These are phyloP conservation scores for Tarsius wallacei DNA, from an alignment of 2,797 vertebrate genomes.

Conservation along the genomic window DNA sequence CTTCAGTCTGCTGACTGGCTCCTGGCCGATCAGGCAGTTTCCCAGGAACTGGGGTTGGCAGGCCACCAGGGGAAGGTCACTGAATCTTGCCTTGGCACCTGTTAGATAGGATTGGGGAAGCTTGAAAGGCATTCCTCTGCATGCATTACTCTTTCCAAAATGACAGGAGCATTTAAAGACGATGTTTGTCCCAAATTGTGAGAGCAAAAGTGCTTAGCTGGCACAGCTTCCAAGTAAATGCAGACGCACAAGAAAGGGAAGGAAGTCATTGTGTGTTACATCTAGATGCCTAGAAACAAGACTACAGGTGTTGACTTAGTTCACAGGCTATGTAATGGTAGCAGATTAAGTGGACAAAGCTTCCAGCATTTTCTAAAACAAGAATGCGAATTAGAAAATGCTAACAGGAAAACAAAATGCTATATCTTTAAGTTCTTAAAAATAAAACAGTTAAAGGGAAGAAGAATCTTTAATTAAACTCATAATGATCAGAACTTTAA, in stretches of 20 bases:
- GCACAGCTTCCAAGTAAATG: neutral
- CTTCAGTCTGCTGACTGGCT: neutral
- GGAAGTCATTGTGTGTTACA: neutral
- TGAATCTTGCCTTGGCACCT: constrained; percentile 15
- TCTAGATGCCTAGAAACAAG: neutral
- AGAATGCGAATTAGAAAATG: neutral
- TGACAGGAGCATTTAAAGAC: neutral
- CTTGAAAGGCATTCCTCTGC: constrained; percentile 10
- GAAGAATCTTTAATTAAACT: constrained; percentile 71
- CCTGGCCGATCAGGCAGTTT: neutral
- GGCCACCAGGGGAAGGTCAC: neutral
- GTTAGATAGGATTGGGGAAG: neutral
- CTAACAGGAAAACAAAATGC: constrained; percentile 71
- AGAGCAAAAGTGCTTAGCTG: neutral
- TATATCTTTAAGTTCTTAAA: constrained; percentile 70
- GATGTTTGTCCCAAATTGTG: neutral
- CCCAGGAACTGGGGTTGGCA: neutral
- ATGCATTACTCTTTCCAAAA: neutral
- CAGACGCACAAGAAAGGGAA: neutral
- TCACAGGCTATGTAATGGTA: neutral
- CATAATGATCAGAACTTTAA: constrained; percentile 69
- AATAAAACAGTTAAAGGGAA: constrained; percentile 69
- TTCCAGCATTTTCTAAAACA: neutral
- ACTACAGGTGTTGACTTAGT: neutral
- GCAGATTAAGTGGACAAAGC: neutral